Evolutionary conservation across 2,888 invertebrate species (phyloP).

Genomic region (Troglohyphantes excavatus): DNA sequence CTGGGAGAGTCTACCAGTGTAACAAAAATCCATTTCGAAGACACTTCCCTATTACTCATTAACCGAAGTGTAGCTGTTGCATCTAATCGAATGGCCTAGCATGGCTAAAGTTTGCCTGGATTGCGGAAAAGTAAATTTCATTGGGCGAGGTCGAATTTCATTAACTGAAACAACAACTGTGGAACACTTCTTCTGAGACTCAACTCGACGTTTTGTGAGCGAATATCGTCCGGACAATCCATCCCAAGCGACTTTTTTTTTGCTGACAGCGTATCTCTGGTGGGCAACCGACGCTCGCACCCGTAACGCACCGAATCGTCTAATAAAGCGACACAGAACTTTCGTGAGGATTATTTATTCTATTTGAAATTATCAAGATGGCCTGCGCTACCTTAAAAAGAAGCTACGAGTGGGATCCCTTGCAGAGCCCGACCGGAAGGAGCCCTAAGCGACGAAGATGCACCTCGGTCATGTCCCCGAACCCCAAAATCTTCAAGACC

Average conservation of each 20-base stretch:
- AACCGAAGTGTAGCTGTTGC: slow-evolving; percentile 73
- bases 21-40: background rate
- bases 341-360: too few relatives aligned
- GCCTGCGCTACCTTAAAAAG: slow-evolving; percentile 93
- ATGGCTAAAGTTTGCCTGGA: slow-evolving; percentile 70
- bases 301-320: too few relatives aligned
- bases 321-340: too few relatives aligned
- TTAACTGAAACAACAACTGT: slow-evolving; percentile 14
- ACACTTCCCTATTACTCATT: slow-evolving; percentile 39
- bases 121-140: slow-evolving; percentile 56
- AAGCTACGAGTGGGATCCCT: slow-evolving; percentile 75
- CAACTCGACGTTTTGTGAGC: background rate
- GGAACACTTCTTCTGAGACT: background rate
- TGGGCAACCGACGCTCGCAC: too few relatives aligned
- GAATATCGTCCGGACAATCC: background rate
- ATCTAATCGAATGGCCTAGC: slow-evolving; percentile 73
- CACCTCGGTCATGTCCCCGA: slow-evolving; percentile 84
- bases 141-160: slow-evolving; percentile 58
- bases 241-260: background rate
- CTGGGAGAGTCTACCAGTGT: background rate
- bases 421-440: slow-evolving; percentile 88
- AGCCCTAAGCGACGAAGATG: slow-evolving; percentile 95
- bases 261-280: background rate
- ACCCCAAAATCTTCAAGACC: slow-evolving; percentile 83
- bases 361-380: slow-evolving; percentile 85